Conservation (phyloP, 2,888 invertebrate species). For the Calameuta filiformis region DNA sequence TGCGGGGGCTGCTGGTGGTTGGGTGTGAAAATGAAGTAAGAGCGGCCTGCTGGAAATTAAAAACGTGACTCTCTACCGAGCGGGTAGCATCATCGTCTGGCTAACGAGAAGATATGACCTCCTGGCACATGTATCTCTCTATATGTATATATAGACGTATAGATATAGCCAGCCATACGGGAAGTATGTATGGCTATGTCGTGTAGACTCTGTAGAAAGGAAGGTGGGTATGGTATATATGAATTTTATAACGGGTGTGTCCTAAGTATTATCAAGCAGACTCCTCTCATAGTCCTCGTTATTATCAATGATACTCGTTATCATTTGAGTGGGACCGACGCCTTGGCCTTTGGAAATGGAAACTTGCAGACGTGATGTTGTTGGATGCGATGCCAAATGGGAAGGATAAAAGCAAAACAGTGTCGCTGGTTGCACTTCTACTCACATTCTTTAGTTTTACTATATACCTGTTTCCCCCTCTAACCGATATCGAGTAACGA, state of each 20-base stretch:
- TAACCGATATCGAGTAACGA: too few species aligned
- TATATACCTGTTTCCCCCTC: too few species aligned
- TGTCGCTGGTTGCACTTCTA: constrained; percentile 36
- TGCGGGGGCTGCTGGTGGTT: constrained; percentile 14
- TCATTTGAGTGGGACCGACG: too few species aligned
- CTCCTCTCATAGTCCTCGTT: too few species aligned
- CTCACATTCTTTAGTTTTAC: background rate
- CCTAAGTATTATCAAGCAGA: too few species aligned
- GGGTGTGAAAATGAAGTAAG: constrained; percentile 60
- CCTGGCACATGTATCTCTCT: constrained; percentile 10
- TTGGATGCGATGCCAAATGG: constrained; percentile 42
- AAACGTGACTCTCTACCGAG: constrained; percentile 55
- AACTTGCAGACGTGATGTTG: constrained; percentile 35
- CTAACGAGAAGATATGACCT: constrained; percentile 64
- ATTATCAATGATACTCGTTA: too few species aligned
- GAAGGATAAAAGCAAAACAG: constrained; percentile 38
- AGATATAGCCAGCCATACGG: background rate
- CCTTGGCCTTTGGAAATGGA: constrained; percentile 26
- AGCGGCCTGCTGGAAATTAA: constrained; percentile 57
- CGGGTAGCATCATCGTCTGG: constrained; percentile 44
- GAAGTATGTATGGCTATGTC: too few species aligned
- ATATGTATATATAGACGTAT: constrained; percentile 19
- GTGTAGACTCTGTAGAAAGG: too few species aligned
- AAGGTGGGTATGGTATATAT: too few species aligned
- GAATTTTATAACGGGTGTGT: too few species aligned